Evolutionary conservation across 2,113 vertebrate species (phyloP), one percentile per base, ranked within the genome.

Genomic region (Tautogolabrus adspersus): DNA sequence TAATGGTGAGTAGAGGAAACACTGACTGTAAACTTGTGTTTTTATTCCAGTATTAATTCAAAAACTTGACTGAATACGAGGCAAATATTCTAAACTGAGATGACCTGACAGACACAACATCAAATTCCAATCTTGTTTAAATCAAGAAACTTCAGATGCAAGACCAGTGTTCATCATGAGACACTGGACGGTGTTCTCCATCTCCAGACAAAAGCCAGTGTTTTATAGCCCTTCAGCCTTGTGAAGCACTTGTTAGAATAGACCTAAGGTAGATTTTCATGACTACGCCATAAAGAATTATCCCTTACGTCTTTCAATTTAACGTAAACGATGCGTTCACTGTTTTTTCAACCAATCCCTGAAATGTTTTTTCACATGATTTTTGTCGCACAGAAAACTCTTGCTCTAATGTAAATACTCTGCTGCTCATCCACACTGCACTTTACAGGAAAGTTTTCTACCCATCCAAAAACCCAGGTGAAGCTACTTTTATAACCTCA

Each of bases 1-100:
- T 72, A 91, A 87, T 80, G 80, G 55, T 79, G 71, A 69, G 44
- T 37, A 63, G 49, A 38, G 58, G 77, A 69, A 85, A 78, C 46
- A 75, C 10, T 37, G 16, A 86, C 67, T 52, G 55, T 52, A 78
- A 85, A 64, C 70, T 26, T 51, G 44, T 52, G 9, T 74, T 77
- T 34, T 64, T 77, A 38, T 82, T 81, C 70, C 75, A 85, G 64
- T 75, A 72, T 69, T 46, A 47, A 44, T 26, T 7, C 42, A 38
- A 73, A 23, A 83, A 30, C 54, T 60, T 69, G 46, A 81, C 11
- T 22, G 47, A 70, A 60, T 19, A 66, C 10, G 44, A 30, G 19
- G 38, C 62, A 75, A 44, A 59, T 59, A 81, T 70, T 49, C 8
- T 5, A 13, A 46, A 56, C 68, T 19, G 60, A 80, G 59, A 82